phyloP scores from a whole-genome alignment of 2,797 vertebrate genomes.

The Eutrigla gurnardus region DNA sequence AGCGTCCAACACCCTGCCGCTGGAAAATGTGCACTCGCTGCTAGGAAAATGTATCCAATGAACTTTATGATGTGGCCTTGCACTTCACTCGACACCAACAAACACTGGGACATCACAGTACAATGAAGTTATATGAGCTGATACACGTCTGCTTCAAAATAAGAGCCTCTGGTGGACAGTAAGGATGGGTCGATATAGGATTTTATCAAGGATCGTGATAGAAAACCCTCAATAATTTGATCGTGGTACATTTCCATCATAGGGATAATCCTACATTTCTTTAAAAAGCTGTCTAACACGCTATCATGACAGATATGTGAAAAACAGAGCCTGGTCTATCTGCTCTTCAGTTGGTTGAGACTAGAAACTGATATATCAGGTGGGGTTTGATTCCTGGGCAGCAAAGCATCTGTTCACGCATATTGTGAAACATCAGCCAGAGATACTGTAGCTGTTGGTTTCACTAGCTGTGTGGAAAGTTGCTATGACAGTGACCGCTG shows the following conservation, averaged over 20 bases:
- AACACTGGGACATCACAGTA: not conserved
- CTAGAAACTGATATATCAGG: slow-evolving; percentile 12
- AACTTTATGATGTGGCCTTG: not conserved
- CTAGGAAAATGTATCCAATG: not conserved
- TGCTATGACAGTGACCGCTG: not conserved
- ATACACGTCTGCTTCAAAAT: not conserved
- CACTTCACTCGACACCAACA: slow-evolving; percentile 3
- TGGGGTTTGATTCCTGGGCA: not conserved
- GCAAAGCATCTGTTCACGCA: not conserved
- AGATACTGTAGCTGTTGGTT: not conserved
- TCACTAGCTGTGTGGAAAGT: not conserved
- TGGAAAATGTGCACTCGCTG: not conserved
- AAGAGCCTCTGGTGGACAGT: slow-evolving; percentile 5
- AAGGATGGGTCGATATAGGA: no score
- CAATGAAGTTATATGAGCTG: not conserved
- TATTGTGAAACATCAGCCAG: not conserved
- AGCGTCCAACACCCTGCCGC: not conserved
- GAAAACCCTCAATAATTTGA: no score
- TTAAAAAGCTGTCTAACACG: no score
- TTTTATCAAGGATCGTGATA: no score
- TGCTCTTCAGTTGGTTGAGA: no score
- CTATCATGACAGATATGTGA: no score
- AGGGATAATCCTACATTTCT: no score
- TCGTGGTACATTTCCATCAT: no score
- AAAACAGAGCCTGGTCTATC: no score